Conservation (phyloP, 1,140 invertebrate species). For the Tetraneura akinire region DNA sequence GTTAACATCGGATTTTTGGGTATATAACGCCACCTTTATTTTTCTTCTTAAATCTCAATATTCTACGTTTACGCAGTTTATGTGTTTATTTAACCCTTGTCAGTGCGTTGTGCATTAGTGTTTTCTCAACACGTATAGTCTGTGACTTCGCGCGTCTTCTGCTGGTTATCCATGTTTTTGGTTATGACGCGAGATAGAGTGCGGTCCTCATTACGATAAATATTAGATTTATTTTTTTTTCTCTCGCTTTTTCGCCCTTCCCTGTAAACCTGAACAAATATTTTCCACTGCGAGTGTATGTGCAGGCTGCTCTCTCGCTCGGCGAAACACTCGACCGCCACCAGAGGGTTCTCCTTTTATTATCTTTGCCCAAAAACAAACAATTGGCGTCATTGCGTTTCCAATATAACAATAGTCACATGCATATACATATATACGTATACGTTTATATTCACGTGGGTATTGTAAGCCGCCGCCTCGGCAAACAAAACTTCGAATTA, state of each 20-base stretch:
- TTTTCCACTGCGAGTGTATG: constrained; percentile 6
- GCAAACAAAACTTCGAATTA: constrained; percentile 28
- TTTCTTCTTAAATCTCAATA: too few species aligned
- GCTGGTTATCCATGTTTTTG: background rate
- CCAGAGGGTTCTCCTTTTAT: constrained; percentile 40
- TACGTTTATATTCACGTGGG: background rate
- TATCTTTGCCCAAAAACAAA: constrained; percentile 42
- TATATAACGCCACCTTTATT: too few species aligned
- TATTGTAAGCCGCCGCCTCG: background rate
- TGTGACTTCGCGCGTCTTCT: background rate
- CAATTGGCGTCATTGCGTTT: constrained; percentile 35
- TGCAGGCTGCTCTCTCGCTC: background rate
- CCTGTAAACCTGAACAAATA: constrained; percentile 42
- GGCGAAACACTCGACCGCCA: background rate
- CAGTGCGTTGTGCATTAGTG: background rate
- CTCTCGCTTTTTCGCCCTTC: background rate
- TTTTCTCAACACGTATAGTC: background rate
- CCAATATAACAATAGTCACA: constrained; percentile 29
- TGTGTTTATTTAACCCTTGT: background rate
- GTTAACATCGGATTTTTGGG: too few species aligned
- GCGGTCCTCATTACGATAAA: constrained; percentile 10
- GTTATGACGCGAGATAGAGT: background rate
- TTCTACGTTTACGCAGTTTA: background rate
- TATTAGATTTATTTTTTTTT: constrained; percentile 20
- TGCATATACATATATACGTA: background rate